Evolutionary conservation across 2,797 vertebrate genomes (phyloP), one percentile per base, ranked within the genome.

Genomic region (Adelosebastes latens): DNA sequence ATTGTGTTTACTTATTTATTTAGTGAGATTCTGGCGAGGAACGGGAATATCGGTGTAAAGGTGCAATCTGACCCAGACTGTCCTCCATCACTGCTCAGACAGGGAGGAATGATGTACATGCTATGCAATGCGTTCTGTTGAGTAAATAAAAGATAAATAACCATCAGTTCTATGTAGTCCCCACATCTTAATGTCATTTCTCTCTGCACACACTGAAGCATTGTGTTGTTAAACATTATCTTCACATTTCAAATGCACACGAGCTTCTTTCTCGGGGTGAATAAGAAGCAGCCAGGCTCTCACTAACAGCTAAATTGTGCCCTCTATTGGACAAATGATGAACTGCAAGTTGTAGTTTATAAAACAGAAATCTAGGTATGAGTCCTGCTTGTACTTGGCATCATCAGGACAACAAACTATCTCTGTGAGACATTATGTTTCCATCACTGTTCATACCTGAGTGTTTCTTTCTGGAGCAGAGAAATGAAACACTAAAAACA

Each of bases 71-170:
- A 81, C 69, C 25, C 68, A 46, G 42, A 84, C 69, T 75, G 49
- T 68, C 3, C 31, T 70, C n/a, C 14, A 31, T 71, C 70, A 72
- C 77, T 88, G 88, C 61, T 85, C 76, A 70, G 61, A 78, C 73
- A 63, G 79, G 84, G 78, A 85, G 52, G 71, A 82, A 42, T 59
- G 20, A 82, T 91, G 83, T 90, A 89, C 86, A 80, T 90, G 86
- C 88, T 89, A 89, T 92, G 89, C 87, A 89, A 89, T 88, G 83
- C 72, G 3, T 86, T 89, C 61, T 80, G 82, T 89, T 90, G 61
- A 89, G 78, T 91, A 82, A 94, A 94, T 81, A 88, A 89, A 93
- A 60, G 3, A 53, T 1, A 82, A 77, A 80, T 22, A 49, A 82
- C 31, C 7, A 16, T 69, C 22, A 16, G 5, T 65, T 63, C 12